Percentiles rank a stretch among this genome's conserved stretches.
These are phyloP conservation scores for Pomacea maculata DNA, from an alignment of 1,140 invertebrate genomes.

Conservation along the genomic window DNA sequence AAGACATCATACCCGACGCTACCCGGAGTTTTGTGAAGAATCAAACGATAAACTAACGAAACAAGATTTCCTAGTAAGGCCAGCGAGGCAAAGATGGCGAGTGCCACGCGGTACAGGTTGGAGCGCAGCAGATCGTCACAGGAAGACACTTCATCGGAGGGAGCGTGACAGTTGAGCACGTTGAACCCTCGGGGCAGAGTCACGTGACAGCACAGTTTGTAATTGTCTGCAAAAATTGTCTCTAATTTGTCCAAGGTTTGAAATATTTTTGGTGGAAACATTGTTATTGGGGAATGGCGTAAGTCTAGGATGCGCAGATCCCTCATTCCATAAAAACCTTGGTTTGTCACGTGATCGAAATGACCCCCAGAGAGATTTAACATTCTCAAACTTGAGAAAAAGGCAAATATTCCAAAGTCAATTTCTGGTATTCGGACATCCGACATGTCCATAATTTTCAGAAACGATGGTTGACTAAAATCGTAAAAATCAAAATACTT, in stretches of 20 bases:
- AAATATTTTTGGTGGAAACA: conserved; percentile 20
- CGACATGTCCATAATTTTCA: no score
- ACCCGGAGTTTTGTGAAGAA: conserved; percentile 16
- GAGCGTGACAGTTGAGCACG: no score
- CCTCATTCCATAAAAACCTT: conserved; percentile 32
- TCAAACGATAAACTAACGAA: conserved; percentile 33
- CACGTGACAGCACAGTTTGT: conserved; percentile 25
- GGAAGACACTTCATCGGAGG: no score
- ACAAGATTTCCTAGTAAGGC: conserved; percentile 43
- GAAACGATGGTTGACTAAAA: no score
- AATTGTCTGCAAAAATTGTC: conserved; percentile 19
- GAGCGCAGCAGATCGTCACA: no score
- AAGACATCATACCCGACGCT: conserved; percentile 31
- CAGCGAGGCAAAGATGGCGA: conserved; percentile 29
- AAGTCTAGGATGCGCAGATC: conserved; percentile 22
- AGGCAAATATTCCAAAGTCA: no score
- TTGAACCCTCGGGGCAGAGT: conserved; percentile 22
- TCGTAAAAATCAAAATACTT: no score
- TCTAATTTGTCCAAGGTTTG: conserved; percentile 29
- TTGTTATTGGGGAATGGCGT: conserved; percentile 35
- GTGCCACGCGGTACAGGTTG: background rate
- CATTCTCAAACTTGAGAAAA: conserved; percentile 3
- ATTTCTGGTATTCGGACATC: no score
- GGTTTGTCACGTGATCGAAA: conserved; percentile 23
- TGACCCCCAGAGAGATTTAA: conserved; percentile 32